phyloP scores from a whole-genome alignment of 2,888 invertebrate genomes.

The Phragmatobia fuliginosa region DNA sequence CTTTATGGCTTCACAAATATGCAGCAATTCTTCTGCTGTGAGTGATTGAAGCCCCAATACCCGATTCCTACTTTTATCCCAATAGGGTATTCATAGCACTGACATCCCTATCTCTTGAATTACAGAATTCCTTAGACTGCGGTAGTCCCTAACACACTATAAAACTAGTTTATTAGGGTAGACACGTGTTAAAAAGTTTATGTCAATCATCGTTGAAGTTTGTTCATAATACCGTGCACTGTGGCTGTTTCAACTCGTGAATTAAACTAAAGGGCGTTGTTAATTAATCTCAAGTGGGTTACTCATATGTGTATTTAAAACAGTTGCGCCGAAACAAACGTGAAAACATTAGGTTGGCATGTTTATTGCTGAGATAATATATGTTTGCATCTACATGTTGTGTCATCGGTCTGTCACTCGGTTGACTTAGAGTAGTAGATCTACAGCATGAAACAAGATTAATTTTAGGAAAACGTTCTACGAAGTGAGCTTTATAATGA shows the following conservation, averaged over 20 bases:
- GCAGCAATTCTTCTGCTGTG: too few species aligned
- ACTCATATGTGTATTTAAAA: constrained; percentile 10
- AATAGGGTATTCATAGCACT: not conserved
- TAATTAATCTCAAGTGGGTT: constrained; percentile 26
- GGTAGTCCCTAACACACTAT: not conserved
- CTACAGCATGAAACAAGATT: too few species aligned
- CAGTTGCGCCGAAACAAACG: constrained; percentile 8
- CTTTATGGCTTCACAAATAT: too few species aligned
- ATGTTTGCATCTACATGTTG: not conserved
- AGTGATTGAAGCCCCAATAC: too few species aligned
- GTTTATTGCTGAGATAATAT: not conserved
- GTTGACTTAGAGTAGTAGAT: not conserved
- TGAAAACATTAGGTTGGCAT: constrained; percentile 7
- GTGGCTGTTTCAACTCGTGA: constrained; percentile 6
- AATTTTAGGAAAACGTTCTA: too few species aligned
- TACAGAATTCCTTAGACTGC: too few species aligned
- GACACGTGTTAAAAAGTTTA: not conserved
- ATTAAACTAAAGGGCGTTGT: constrained; percentile 22
- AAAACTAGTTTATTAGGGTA: not conserved
- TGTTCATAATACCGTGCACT: not conserved
- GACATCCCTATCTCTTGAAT: not conserved
- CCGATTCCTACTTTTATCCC: too few species aligned
- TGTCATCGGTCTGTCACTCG: not conserved
- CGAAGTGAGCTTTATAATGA: too few species aligned
- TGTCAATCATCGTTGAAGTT: not conserved